A percentile compares a stretch with the other conserved stretches of the same genome.
Evolutionary conservation across 2,113 vertebrate species (phyloP).

Genomic region (Fregata magnificens): DNA sequence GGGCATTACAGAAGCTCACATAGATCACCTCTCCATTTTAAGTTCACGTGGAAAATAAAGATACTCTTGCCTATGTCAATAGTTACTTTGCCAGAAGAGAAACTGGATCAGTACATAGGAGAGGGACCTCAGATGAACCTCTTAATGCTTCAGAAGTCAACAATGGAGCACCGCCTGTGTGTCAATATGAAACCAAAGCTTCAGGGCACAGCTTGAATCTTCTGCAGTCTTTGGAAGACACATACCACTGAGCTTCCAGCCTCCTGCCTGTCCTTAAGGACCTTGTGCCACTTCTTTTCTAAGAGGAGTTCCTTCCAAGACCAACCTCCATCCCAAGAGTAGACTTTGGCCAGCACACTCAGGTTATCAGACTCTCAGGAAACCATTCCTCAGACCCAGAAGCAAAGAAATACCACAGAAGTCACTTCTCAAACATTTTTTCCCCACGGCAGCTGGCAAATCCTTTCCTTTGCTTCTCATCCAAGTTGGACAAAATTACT

Average conservation of each 20-base stretch:
- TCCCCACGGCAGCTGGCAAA: slow-evolving; percentile 55
- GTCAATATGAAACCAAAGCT: background rate
- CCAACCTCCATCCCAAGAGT: background rate
- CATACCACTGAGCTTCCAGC: background rate
- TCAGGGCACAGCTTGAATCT: background rate
- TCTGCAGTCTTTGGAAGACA: background rate
- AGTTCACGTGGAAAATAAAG: background rate
- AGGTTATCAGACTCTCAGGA: background rate
- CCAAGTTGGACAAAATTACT: slow-evolving; percentile 58
- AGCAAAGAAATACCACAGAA: slow-evolving; percentile 22
- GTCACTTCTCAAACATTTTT: slow-evolving; percentile 31
- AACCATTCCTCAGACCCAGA: background rate
- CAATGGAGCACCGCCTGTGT: rapidly evolving
- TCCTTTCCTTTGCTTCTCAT: slow-evolving; percentile 35
- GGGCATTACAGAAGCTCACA: too few relatives aligned
- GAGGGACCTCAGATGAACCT: background rate
- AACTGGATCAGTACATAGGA: background rate
- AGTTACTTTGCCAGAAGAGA: background rate
- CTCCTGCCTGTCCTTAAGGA: background rate
- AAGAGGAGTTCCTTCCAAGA: background rate
- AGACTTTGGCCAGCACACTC: background rate
- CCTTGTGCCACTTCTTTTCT: background rate
- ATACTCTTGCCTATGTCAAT: background rate
- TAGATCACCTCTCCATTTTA: background rate
- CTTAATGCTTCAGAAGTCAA: background rate